These are phyloP conservation scores for Oxyura jamaicensis DNA, from an alignment of 2,113 vertebrate species.

Conservation along the genomic window DNA sequence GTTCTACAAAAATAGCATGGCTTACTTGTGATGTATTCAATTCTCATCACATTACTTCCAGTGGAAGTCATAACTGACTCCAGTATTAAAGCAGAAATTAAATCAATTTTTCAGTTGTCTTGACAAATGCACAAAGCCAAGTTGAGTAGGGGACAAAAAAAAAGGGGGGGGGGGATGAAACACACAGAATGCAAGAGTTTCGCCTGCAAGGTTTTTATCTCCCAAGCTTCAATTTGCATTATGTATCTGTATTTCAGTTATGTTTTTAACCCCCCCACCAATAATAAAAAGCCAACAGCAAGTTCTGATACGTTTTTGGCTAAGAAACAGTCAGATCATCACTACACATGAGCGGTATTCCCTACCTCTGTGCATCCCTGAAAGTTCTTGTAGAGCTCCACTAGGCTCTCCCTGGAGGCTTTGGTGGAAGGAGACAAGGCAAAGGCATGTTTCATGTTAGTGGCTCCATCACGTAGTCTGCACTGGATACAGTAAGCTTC, in stretches of 20 bases:
- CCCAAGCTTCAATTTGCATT: neutral
- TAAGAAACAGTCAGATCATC: neutral
- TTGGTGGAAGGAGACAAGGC: constrained; percentile 84
- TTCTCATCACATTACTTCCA: neutral
- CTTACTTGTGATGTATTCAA: neutral
- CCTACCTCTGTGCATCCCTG: constrained; percentile 90
- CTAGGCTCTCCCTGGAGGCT: constrained; percentile 90
- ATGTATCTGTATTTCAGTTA: neutral
- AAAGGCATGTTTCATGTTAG: constrained; percentile 94
- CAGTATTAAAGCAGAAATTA: neutral
- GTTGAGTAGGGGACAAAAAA: neutral
- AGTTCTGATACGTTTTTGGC: neutral
- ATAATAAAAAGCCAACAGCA: neutral
- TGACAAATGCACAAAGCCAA: neutral
- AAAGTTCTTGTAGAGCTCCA: constrained; percentile 90
- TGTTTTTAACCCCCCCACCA: neutral
- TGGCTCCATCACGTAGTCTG: constrained; percentile 88
- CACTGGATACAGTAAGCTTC: constrained; percentile 94
- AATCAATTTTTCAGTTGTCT: neutral
- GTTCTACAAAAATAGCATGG: neutral
- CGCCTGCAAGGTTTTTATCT: neutral
- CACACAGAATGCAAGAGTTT: neutral
- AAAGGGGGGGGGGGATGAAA: neutral
- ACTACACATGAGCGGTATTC: rapidly evolving
- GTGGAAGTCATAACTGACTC: neutral